Conservation (phyloP, 2,888 invertebrate genomes). For the Pyrocoelia pectoralis region DNA sequence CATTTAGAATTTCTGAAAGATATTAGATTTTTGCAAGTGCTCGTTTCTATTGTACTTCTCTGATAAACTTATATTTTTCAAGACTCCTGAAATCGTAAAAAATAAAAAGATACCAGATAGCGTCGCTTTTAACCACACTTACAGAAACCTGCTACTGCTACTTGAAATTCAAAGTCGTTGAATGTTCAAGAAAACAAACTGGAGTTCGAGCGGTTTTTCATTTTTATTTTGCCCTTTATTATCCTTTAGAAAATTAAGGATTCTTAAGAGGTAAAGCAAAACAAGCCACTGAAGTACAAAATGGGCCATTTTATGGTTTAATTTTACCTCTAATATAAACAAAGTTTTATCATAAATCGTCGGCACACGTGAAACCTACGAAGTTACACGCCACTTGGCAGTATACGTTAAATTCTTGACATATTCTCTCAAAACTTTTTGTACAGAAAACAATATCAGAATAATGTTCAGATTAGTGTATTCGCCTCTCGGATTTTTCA, state of each 20-base stretch:
- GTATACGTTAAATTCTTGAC: slow-evolving; percentile 32
- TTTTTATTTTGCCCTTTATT: slow-evolving; percentile 36
- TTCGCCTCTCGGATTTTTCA: too few relatives aligned
- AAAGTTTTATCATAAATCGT: slow-evolving; percentile 49
- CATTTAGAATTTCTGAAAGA: neutral
- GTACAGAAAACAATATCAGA: slow-evolving; percentile 18
- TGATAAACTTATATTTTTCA: slow-evolving; percentile 19
- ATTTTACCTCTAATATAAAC: slow-evolving; percentile 44
- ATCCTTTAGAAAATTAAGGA: slow-evolving; percentile 41
- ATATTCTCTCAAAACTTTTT: slow-evolving; percentile 29
- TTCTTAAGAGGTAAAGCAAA: slow-evolving; percentile 43
- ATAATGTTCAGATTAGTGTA: neutral
- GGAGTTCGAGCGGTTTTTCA: slow-evolving; percentile 28
- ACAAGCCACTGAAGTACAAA: slow-evolving; percentile 40
- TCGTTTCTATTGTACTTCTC: slow-evolving; percentile 1
- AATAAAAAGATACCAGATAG: slow-evolving; percentile 28
- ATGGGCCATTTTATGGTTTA: slow-evolving; percentile 44
- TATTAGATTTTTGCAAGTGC: neutral
- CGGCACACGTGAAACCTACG: slow-evolving; percentile 43
- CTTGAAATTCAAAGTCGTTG: slow-evolving; percentile 33
- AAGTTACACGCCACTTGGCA: slow-evolving; percentile 34
- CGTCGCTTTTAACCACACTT: slow-evolving; percentile 25
- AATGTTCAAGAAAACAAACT: slow-evolving; percentile 28
- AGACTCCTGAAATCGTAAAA: slow-evolving; percentile 19
- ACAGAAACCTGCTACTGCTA: slow-evolving; percentile 27